Percentiles rank a stretch among this genome's conserved stretches.
Conservation (phyloP, 2,113 vertebrate species). For the Scatophagus argus region DNA sequence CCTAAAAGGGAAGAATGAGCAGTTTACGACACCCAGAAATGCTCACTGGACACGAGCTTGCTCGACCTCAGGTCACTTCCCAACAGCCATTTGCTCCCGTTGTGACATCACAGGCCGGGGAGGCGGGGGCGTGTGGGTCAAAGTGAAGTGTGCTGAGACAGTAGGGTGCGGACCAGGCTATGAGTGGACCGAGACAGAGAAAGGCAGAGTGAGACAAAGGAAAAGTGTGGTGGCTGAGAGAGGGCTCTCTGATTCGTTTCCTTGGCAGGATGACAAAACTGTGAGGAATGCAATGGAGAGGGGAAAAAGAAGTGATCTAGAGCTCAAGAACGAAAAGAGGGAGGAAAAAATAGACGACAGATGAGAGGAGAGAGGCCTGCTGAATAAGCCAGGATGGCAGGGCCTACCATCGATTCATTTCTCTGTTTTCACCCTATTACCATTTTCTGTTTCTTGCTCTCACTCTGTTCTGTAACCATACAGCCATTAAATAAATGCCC, state of each 20-base stretch:
- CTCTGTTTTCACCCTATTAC: slow-evolving; percentile 58
- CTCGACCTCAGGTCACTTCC: slow-evolving; percentile 60
- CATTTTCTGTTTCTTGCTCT: slow-evolving; percentile 40
- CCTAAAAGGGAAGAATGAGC: slow-evolving; percentile 58
- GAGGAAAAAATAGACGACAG: slow-evolving; percentile 58
- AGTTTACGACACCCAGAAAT: slow-evolving; percentile 61
- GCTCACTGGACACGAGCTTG: slow-evolving; percentile 63
- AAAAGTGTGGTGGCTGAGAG: slow-evolving; percentile 78
- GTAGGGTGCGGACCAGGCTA: slow-evolving; percentile 40
- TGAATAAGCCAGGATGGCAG: slow-evolving; percentile 71
- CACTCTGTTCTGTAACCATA: slow-evolving; percentile 14
- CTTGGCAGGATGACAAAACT: slow-evolving; percentile 92
- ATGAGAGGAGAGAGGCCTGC: slow-evolving; percentile 64
- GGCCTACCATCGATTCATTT: slow-evolving; percentile 73
- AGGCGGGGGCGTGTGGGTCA: slow-evolving; percentile 20
- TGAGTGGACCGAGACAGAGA: slow-evolving; percentile 67
- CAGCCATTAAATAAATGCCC: slow-evolving; percentile 13
- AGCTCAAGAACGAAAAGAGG: slow-evolving; percentile 70
- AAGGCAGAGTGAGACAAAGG: slow-evolving; percentile 73
- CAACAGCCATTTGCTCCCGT: slow-evolving; percentile 52
- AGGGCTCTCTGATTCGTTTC: slow-evolving; percentile 89
- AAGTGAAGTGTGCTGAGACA: slow-evolving; percentile 46
- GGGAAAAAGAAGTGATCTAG: slow-evolving; percentile 86
- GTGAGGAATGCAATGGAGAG: slow-evolving; percentile 87
- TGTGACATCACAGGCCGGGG: slow-evolving; percentile 70